phyloP scores from a whole-genome alignment of 1,140 invertebrate genomes.

The Cotesia vestalis region DNA sequence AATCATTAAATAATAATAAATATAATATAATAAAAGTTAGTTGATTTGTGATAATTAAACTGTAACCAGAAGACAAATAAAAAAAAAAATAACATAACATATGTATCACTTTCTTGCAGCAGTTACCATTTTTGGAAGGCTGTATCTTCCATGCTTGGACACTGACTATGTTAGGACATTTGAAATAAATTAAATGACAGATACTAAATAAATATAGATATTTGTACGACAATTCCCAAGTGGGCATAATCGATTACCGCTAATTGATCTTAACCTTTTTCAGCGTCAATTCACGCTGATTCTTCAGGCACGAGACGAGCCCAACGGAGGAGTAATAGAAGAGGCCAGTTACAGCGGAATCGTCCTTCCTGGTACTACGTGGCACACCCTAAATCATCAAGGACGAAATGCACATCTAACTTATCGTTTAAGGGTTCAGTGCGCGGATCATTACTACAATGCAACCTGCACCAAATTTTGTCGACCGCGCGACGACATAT shows the following conservation, averaged over 20 bases:
- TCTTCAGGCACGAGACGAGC: constrained; percentile 87
- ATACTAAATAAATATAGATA: too few species aligned
- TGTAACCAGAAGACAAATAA: not conserved
- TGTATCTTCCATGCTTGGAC: not conserved
- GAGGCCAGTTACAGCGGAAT: constrained; percentile 89
- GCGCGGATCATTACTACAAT: constrained; percentile 93
- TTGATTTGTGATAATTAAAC: constrained; percentile 2
- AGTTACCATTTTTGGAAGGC: constrained; percentile 17
- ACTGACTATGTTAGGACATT: too few species aligned
- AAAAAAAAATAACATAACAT: not conserved
- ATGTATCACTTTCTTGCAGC: not conserved
- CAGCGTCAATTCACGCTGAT: constrained; percentile 93
- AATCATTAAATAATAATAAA: too few species aligned
- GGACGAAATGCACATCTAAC: constrained; percentile 78
- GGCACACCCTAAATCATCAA: constrained; percentile 88
- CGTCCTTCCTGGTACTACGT: constrained; percentile 85
- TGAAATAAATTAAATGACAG: too few species aligned
- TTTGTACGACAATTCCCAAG: not conserved
- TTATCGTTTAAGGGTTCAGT: constrained; percentile 90
- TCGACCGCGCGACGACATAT: constrained; percentile 88
- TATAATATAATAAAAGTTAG: not conserved
- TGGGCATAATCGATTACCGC: constrained; percentile 34
- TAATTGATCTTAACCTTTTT: constrained; percentile 62
- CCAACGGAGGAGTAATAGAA: constrained; percentile 80
- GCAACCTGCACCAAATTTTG: constrained; percentile 94